Evolutionary conservation across 2,797 vertebrate species (phyloP).

Genomic region (Thaleichthys pacificus): DNA sequence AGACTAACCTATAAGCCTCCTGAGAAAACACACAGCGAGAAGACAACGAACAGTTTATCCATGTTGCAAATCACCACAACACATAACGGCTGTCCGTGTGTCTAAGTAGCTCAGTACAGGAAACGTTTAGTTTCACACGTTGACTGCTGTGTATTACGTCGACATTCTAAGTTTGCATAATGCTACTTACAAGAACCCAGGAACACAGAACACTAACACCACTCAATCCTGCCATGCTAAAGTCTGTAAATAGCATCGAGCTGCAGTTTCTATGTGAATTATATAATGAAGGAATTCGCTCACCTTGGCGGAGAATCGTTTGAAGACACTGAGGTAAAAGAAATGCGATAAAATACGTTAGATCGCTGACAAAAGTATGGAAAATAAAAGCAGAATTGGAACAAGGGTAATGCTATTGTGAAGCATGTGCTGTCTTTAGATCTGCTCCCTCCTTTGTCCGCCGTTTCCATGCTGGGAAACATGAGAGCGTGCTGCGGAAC

Average conservation of each 20-base stretch:
- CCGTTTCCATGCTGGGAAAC: neutral
- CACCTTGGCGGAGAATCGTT: slow-evolving; percentile 95
- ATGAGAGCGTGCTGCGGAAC: neutral
- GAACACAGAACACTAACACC: neutral
- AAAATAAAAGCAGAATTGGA: slow-evolving; percentile 17
- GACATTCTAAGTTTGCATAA: neutral
- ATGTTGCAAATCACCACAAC: too few relatives aligned
- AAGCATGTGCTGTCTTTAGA: neutral
- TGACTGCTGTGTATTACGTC: neutral
- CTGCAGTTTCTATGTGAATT: neutral
- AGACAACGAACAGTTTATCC: neutral
- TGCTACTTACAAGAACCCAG: neutral
- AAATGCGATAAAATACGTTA: slow-evolving; percentile 37
- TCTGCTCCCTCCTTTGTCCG: neutral
- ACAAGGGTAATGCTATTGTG: neutral
- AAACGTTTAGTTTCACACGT: neutral
- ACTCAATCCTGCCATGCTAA: neutral
- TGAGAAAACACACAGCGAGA: slow-evolving; percentile 42
- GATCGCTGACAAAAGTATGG: neutral
- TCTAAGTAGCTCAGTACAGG: neutral
- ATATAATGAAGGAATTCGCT: slow-evolving; percentile 50
- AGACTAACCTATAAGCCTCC: slow-evolving; percentile 92
- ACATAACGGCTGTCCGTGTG: neutral
- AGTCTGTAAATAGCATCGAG: neutral
- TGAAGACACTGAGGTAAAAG: slow-evolving; percentile 83